These are phyloP conservation scores for Oxytorus armatus DNA, from an alignment of 2,888 invertebrate genomes.

Conservation along the genomic window DNA sequence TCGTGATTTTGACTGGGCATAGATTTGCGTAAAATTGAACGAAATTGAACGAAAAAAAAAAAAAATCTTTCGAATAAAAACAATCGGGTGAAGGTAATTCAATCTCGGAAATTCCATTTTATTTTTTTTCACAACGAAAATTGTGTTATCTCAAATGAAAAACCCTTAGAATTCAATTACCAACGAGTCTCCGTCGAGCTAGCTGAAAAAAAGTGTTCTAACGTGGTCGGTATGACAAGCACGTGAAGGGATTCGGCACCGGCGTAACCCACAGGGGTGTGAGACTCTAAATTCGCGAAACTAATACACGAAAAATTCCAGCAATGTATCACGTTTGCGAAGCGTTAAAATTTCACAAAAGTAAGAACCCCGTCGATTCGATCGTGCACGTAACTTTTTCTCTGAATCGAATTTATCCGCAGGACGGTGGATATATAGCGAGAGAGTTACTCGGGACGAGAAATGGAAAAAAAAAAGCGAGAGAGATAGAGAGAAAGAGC, in stretches of 20 bases:
- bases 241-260: constrained; percentile 30
- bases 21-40: too few species aligned
- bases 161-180: background rate
- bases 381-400: constrained; percentile 68
- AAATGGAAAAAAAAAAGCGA: constrained; percentile 36
- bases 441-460: constrained; percentile 43
- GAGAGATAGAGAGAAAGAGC: constrained; percentile 31
- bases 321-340: constrained; percentile 55
- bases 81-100: background rate
- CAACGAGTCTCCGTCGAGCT: background rate
- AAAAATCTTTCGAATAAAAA: background rate
- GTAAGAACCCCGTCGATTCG: constrained; percentile 39
- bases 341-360: constrained; percentile 65
- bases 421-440: constrained; percentile 32
- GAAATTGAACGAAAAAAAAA: too few species aligned
- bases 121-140: constrained; percentile 5
- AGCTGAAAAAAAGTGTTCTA: background rate
- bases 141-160: background rate
- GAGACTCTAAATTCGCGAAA: constrained; percentile 32
- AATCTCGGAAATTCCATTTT: too few species aligned
- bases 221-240: constrained; percentile 26
- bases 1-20: too few species aligned
- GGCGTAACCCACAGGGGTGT: constrained; percentile 19
- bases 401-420: constrained; percentile 63
- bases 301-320: constrained; percentile 59